A percentile compares a stretch with the other conserved stretches of the same genome.
These are phyloP conservation scores for Merodon equestris DNA, from an alignment of 2,888 invertebrate species.

Conservation along the genomic window DNA sequence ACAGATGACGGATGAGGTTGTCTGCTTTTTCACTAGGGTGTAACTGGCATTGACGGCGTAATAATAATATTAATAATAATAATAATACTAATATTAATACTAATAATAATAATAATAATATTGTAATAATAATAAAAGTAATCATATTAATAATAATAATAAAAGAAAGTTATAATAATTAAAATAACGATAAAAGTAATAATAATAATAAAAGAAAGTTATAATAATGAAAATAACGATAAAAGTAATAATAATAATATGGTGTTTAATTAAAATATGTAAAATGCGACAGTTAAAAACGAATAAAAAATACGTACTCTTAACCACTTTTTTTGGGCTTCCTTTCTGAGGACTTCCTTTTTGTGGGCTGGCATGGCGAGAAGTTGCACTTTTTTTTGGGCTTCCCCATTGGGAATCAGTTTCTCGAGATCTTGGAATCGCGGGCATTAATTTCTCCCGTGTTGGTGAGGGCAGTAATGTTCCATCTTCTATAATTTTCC, in stretches of 20 bases:
- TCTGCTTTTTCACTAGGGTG: too few species aligned
- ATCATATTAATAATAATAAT: not conserved
- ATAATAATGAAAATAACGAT: not conserved
- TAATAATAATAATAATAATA: too few species aligned
- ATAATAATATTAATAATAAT: too few species aligned
- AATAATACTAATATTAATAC: too few species aligned
- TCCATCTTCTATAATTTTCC: slow-evolving; percentile 81
- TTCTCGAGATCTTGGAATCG: slow-evolving; percentile 79
- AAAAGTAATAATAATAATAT: not conserved
- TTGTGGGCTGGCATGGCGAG: slow-evolving; percentile 79
- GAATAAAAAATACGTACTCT: slow-evolving; percentile 78
- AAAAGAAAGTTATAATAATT: too few species aligned
- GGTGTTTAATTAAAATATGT: too few species aligned
- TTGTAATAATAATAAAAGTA: not conserved
- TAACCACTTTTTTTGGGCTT: slow-evolving; percentile 81
- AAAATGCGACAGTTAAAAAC: too few species aligned
- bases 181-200: too few species aligned
- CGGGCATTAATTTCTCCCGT: slow-evolving; percentile 86
- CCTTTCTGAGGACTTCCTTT: slow-evolving; percentile 81
- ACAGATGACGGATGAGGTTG: too few species aligned
- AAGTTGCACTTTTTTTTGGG: slow-evolving; percentile 78
- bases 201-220: too few species aligned
- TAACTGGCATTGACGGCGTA: too few species aligned
- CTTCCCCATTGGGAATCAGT: slow-evolving; percentile 78
- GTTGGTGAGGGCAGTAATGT: slow-evolving; percentile 85